Base-by-base conservation (phyloP, 1,140 invertebrate genomes). In the Pectinophora gossypiella region DNA sequence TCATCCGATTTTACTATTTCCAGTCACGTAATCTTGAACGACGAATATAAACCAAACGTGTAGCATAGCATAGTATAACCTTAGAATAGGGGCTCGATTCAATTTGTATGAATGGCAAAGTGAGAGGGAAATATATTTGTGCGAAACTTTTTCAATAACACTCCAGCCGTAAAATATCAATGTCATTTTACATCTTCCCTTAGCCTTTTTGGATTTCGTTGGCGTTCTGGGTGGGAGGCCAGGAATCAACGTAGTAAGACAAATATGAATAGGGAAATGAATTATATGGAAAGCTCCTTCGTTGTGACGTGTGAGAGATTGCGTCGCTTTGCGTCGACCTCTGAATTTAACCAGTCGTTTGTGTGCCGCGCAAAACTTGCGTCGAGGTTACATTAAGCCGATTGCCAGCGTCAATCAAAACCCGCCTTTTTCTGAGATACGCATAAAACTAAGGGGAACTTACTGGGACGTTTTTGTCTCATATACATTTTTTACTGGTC, bases 1-100 rank as follows among this genome's bases (percentile, higher is more conserved):
- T 82, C 81, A 83, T 84, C 83, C 78, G 69, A 85, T 84, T 86
- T 85, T 85, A 87, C 84, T 87, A 84, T 85, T 85, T 83, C 84
- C 69, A 85, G 84, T 84, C 84, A 87, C 81, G 84, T 85, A 84
- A 87, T 76, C 73, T 78, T 63, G 68, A 82, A 81, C 72, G 72
- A 74, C 76, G 74, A 74, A 82, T 76, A 82, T 84, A 77, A 82
- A 76, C 72, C 75, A 72, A 75, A 81, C 73, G 71, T 47, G 63
- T 61, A 19, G 23, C 44, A 64, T 59, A 57, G 54, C n/a, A 40
- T 54, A 36, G 40, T 48, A 61, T 55, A 55, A 54, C 40, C 50
- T 56, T 62, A 54, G 60, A 56, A 60, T 61, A 63, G 55, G 48
- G 44, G 49, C 56, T 65, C 62, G 59, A 74, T 69, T 69, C 68